A percentile compares a stretch with the other conserved stretches of the same genome.
Evolutionary conservation across 2,797 vertebrate genomes (phyloP).

Genomic region (Tenualosa ilisha): DNA sequence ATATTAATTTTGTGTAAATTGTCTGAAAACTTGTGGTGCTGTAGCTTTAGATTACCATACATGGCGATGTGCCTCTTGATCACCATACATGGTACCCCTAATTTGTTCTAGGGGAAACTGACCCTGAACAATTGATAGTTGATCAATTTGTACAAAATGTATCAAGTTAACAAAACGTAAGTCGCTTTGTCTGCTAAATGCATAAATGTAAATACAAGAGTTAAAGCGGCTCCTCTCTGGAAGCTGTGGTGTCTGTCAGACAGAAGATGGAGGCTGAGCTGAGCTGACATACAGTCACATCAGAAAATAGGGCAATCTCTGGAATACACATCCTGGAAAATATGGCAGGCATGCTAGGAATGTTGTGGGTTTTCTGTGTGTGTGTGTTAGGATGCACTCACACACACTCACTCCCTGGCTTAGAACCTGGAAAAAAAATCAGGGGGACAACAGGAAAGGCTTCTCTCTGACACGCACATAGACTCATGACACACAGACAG

Average conservation of each 20-base stretch:
- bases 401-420: not conserved
- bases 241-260: not conserved
- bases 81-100: too few relatives aligned
- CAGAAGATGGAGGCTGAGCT: not conserved
- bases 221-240: not conserved
- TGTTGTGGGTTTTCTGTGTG: not conserved
- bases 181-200: too few relatives aligned
- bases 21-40: not conserved
- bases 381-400: not conserved
- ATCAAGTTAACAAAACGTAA: too few relatives aligned
- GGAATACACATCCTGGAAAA: conserved; percentile 20
- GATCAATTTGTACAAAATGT: too few relatives aligned
- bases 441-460: not conserved
- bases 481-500: not conserved
- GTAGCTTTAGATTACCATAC: not conserved
- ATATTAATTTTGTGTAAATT: not conserved
- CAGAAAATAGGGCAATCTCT: not conserved
- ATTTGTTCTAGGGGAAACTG: too few relatives aligned
- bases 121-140: too few relatives aligned
- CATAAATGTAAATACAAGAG: too few relatives aligned
- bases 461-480: not conserved
- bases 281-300: not conserved
- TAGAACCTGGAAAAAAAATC: not conserved
- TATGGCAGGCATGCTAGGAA: conserved; percentile 3
- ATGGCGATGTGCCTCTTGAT: not conserved